phyloP scores from a whole-genome alignment of 2,888 invertebrate species.

The Gari tellinella region DNA sequence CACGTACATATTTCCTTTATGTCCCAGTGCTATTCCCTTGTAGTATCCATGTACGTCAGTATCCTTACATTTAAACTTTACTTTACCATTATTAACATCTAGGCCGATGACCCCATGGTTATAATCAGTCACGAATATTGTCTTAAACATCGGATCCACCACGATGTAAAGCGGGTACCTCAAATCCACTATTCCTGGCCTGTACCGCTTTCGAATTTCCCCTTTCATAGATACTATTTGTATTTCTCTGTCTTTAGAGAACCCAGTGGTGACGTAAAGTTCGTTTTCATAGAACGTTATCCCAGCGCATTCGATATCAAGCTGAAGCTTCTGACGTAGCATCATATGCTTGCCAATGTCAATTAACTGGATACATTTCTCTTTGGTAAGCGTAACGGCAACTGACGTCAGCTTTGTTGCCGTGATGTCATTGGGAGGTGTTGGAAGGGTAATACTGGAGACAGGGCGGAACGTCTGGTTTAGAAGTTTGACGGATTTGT shows the following conservation, averaged over 20 bases:
- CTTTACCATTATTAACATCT: conserved; percentile 34
- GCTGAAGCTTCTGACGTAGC: conserved; percentile 32
- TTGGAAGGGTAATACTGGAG: conserved; percentile 20
- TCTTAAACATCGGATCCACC: conserved; percentile 43
- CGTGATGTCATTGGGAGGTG: conserved; percentile 49
- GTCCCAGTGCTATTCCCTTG: conserved; percentile 50
- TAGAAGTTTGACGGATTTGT: conserved; percentile 48
- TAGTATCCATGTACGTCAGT: conserved; percentile 58
- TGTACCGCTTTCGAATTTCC: conserved; percentile 38
- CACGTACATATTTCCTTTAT: conserved; percentile 48
- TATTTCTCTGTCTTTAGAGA: conserved; percentile 52
- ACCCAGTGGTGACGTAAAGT: conserved; percentile 57
- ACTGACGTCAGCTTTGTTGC: conserved; percentile 25
- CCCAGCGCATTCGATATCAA: conserved; percentile 58
- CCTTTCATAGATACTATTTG: conserved; percentile 46
- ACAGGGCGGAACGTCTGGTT: conserved; percentile 32
- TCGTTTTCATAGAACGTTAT: conserved; percentile 51
- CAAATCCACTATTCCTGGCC: conserved; percentile 53
- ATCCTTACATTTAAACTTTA: conserved; percentile 59
- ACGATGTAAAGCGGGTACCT: conserved; percentile 52
- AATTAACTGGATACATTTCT: conserved; percentile 49
- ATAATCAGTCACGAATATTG: conserved; percentile 55
- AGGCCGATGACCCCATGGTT: conserved; percentile 58
- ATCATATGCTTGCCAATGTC: conserved; percentile 36
- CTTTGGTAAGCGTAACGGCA: conserved; percentile 47